phyloP scores from a whole-genome alignment of 2,113 vertebrate species.

The Probosciger aterrimus region DNA sequence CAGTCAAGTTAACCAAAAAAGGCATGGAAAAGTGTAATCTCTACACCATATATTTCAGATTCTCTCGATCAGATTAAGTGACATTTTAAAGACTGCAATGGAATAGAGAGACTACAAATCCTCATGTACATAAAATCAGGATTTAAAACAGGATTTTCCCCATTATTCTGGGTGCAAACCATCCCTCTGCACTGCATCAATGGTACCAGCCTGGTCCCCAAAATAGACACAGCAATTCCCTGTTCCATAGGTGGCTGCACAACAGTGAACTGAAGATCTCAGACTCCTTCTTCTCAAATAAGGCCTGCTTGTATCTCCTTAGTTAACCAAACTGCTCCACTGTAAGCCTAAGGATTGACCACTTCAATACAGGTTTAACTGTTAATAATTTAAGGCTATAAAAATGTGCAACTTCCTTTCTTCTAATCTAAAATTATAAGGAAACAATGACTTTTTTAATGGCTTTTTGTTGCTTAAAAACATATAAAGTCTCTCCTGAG shows the following conservation, averaged over 20 bases:
- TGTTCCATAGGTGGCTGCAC: not conserved
- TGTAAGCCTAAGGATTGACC: not conserved
- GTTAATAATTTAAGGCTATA: constrained; percentile 47
- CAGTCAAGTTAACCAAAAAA: not conserved
- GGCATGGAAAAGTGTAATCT: not conserved
- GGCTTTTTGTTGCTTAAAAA: not conserved
- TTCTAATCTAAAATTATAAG: constrained; percentile 30
- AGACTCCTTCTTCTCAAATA: not conserved
- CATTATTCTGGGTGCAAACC: not conserved
- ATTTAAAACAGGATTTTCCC: not conserved
- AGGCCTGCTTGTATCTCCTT: not conserved
- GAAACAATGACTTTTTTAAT: not conserved
- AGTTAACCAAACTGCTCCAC: not conserved
- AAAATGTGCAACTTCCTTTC: constrained; percentile 31
- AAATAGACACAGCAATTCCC: not conserved
- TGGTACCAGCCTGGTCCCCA: not conserved
- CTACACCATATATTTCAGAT: not conserved
- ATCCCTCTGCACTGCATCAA: not conserved
- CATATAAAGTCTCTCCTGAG: not conserved
- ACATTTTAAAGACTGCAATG: not conserved
- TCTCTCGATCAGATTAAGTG: not conserved
- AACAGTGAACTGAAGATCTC: not conserved
- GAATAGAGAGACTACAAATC: not conserved
- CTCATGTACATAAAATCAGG: no score
- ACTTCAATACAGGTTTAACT: not conserved